phyloP scores from a whole-genome alignment of 1,140 invertebrate genomes.

The Gryllus bimaculatus region DNA sequence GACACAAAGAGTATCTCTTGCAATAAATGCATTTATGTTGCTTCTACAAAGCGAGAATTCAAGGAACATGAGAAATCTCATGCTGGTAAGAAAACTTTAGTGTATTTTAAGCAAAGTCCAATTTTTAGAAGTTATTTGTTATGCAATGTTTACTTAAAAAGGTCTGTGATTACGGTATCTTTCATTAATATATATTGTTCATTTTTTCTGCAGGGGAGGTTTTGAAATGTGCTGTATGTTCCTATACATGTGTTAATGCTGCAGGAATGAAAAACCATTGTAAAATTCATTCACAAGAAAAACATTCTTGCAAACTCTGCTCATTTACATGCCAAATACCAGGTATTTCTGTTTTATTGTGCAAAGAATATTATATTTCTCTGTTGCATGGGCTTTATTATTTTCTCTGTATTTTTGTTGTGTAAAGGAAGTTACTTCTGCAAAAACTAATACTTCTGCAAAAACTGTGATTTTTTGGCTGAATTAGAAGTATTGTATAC shows the following conservation, averaged over 20 bases:
- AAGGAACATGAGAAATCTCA: constrained; percentile 24
- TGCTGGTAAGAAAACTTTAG: constrained; percentile 15
- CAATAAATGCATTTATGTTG: constrained; percentile 12
- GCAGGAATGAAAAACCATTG: constrained; percentile 14
- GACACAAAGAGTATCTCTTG: constrained; percentile 18
- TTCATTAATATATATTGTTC: background rate
- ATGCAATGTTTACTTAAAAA: background rate
- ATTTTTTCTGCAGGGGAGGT: constrained; percentile 16
- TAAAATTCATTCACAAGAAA: constrained; percentile 12
- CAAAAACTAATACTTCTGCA: no score
- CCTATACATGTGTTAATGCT: constrained; percentile 15
- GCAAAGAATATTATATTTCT: background rate
- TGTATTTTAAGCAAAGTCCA: background rate
- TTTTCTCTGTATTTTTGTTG: background rate
- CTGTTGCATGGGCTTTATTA: background rate
- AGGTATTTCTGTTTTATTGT: constrained; percentile 6
- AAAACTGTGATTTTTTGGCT: no score
- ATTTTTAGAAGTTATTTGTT: background rate
- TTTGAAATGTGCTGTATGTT: constrained; percentile 19
- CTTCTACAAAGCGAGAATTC: constrained; percentile 15
- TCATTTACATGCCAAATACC: constrained; percentile 10
- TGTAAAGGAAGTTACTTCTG: background rate
- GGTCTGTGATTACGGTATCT: no score
- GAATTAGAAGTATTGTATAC: no score
- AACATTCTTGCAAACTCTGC: constrained; percentile 17